phyloP scores from a whole-genome alignment of 2,113 vertebrate genomes.

The Neoarius graeffei region DNA sequence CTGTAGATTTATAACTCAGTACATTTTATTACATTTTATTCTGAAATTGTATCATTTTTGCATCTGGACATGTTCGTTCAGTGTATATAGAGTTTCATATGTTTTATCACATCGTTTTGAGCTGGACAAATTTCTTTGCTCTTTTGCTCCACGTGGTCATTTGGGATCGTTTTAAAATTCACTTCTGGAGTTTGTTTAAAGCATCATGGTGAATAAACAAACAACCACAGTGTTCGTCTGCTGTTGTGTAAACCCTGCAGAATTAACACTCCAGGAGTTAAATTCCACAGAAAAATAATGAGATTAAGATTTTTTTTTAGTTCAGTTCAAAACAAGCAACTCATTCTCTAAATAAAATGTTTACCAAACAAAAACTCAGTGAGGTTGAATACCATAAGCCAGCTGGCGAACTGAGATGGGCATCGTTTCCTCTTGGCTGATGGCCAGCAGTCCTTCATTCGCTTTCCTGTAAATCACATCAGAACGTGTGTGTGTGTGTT shows the following conservation, averaged over 20 bases:
- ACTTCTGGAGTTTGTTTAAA: too few relatives aligned
- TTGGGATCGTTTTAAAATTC: too few relatives aligned
- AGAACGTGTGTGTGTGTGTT: background rate
- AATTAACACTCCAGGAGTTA: too few relatives aligned
- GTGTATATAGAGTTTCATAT: background rate
- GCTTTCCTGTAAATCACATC: conserved; percentile 75
- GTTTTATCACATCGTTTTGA: background rate
- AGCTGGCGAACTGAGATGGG: conserved; percentile 79
- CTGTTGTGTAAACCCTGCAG: too few relatives aligned
- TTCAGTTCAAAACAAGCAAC: too few relatives aligned
- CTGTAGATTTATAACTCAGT: too few relatives aligned
- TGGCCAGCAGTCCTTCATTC: conserved; percentile 78
- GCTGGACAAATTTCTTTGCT: background rate
- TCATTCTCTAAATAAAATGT: too few relatives aligned
- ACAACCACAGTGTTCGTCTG: too few relatives aligned
- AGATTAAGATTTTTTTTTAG: too few relatives aligned
- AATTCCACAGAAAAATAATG: too few relatives aligned
- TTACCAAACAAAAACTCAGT: background rate
- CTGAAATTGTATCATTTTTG: background rate
- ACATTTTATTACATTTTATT: background rate
- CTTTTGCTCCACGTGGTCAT: too few relatives aligned
- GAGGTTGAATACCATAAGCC: conserved; percentile 75
- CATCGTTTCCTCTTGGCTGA: conserved; percentile 80
- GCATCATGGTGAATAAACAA: too few relatives aligned
- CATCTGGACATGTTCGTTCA: background rate